Evolutionary conservation across 2,888 invertebrate species (phyloP).

Genomic region (Hyposoter dolosus): DNA sequence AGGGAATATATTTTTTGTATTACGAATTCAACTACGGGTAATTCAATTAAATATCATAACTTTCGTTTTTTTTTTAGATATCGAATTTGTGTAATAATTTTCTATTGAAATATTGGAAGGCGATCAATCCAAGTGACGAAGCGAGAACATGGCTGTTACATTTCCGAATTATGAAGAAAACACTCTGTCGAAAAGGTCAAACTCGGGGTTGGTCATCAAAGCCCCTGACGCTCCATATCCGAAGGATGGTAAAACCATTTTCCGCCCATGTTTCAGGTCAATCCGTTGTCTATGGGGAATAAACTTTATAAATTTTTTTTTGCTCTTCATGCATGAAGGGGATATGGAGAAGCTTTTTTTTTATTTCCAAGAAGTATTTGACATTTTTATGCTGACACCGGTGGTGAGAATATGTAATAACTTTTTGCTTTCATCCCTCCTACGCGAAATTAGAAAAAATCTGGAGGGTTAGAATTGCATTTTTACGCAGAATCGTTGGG

Average conservation of each 20-base stretch:
- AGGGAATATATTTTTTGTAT: too few species aligned
- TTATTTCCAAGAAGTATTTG: slow-evolving; percentile 19
- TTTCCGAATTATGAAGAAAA: background rate
- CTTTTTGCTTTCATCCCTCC: slow-evolving; percentile 23
- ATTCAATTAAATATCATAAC: too few species aligned
- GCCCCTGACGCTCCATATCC: slow-evolving; percentile 25
- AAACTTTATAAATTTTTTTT: slow-evolving; percentile 37
- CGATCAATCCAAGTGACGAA: background rate
- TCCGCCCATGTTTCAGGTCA: slow-evolving; percentile 20
- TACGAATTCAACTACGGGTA: too few species aligned
- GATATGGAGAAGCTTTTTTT: slow-evolving; percentile 12
- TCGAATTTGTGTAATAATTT: background rate
- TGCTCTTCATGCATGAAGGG: slow-evolving; percentile 22
- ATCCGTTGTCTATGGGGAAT: slow-evolving; percentile 26
- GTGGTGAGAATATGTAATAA: slow-evolving; percentile 14
- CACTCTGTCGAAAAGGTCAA: slow-evolving; percentile 12
- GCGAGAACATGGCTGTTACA: background rate
- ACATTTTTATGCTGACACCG: slow-evolving; percentile 46
- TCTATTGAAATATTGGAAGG: background rate
- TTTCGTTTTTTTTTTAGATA: background rate
- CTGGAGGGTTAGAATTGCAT: background rate
- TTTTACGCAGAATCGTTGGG: slow-evolving; percentile 24
- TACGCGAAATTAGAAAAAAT: slow-evolving; percentile 24
- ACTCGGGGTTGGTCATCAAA: slow-evolving; percentile 20
- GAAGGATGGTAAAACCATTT: slow-evolving; percentile 21